Percentiles rank a stretch among this genome's conserved stretches.
These are phyloP conservation scores for Athripsodes cinereus DNA, from an alignment of 2,888 invertebrate species.

Conservation along the genomic window DNA sequence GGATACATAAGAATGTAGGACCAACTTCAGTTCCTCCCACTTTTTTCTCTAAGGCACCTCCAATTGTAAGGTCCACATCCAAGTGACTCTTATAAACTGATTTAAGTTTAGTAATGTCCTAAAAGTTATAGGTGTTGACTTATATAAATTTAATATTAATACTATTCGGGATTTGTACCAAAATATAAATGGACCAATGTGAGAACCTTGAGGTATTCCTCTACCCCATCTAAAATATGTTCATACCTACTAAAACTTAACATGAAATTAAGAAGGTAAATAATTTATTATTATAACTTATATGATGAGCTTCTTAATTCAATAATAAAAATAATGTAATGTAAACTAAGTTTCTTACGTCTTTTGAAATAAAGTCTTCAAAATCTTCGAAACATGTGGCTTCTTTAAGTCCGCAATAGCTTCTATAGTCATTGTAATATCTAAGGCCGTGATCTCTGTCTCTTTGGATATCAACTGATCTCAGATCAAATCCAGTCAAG, in stretches of 20 bases:
- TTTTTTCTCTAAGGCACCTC: conserved; percentile 75
- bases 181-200: too few relatives aligned
- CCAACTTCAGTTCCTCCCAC: conserved; percentile 77
- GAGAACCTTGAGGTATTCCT: too few relatives aligned
- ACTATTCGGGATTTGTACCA: too few relatives aligned
- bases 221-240: too few relatives aligned
- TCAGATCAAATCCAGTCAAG: conserved; percentile 59
- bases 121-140: too few relatives aligned
- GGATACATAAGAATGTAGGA: conserved; percentile 59
- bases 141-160: too few relatives aligned
- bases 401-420: conserved; percentile 57
- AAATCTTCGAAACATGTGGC: conserved; percentile 58
- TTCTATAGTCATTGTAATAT: conserved; percentile 59
- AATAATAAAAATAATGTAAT: too few relatives aligned
- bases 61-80: conserved; percentile 85
- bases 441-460: conserved; percentile 60
- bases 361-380: conserved; percentile 46
- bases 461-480: conserved; percentile 59
- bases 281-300: too few relatives aligned
- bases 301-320: too few relatives aligned
- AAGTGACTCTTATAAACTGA: conserved; percentile 51
- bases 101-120: conserved; percentile 36
- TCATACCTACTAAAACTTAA: too few relatives aligned
- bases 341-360: too few relatives aligned
- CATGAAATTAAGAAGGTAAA: too few relatives aligned